Base-by-base conservation (phyloP, 53 echinoderm and acorn worm genomes). In the Henricia sp. region DNA sequence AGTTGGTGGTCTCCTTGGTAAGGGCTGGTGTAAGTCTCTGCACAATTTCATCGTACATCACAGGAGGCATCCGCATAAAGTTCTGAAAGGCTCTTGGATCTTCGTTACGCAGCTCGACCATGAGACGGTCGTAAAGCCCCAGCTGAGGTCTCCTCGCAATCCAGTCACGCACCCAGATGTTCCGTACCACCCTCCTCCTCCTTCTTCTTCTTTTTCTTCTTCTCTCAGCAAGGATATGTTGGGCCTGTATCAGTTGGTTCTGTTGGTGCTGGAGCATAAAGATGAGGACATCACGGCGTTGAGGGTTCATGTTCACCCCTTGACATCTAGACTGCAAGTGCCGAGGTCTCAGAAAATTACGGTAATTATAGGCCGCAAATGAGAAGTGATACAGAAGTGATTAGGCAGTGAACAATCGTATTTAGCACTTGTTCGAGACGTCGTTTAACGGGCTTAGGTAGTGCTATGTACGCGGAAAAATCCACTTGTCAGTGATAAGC, bases 41-140 rank as follows among this genome's bases (percentile, higher is more conserved):
- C 55, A 86, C 40, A 41, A 86, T 26, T 36, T 86, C 66, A 57
- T 86, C 86, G 44, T 64, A 86, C 86, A 85, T 77, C 4, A 64
- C 86, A 86, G n/a, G n/a, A n/a, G n/a, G n/a, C n/a, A n/a, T n/a
- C n/a, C n/a, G n/a, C n/a, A n/a, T n/a, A n/a, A n/a, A 86, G 65
- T 86, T 86, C n/a, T 19, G 6, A 63, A 86, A 86, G 62, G 86
- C 21, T 48, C 41, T 50, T 59, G 59, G 25, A 46, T 86, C 86
- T 34, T 86, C 86, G 8, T 46, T 26, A 60, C 50, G 65, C 8
- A 86, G 77, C 50, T 78, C 76, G 48, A 59, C 55, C 85, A 86
- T 86, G 21, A 86, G 86, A 38, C 59, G 86, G 64, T 77, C 86
- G 58, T 84, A 84, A 20, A 84, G 41, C 20, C 85, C 73, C 35